These are phyloP conservation scores for Eustalomyia histrio DNA, from an alignment of 2,888 invertebrate species.

Conservation along the genomic window DNA sequence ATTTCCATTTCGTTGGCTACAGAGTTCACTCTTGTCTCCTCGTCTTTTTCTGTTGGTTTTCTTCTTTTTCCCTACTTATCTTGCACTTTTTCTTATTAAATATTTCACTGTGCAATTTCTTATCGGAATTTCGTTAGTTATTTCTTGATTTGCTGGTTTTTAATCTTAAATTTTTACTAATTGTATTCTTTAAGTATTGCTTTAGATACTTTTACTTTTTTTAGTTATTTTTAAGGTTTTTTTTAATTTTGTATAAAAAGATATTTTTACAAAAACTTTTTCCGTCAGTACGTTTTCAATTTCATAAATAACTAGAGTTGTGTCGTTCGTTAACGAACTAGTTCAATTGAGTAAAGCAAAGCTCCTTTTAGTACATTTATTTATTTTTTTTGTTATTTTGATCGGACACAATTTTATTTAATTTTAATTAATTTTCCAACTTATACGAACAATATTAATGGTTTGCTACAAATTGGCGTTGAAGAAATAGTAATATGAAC, in stretches of 20 bases:
- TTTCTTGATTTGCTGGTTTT: not conserved
- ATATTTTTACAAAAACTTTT: slow-evolving; percentile 40
- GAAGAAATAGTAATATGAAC: no score
- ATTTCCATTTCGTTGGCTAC: slow-evolving; percentile 44
- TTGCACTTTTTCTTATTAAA: slow-evolving; percentile 11
- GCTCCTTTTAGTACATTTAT: no score
- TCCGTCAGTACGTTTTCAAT: slow-evolving; percentile 29
- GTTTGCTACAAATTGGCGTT: no score
- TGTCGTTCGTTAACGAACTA: no score
- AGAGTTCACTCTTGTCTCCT: slow-evolving; percentile 20
- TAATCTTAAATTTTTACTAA: not conserved
- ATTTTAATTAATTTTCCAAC: no score
- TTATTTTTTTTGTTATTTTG: no score
- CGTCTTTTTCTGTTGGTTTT: slow-evolving; percentile 19
- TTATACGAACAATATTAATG: no score
- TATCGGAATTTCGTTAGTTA: slow-evolving; percentile 35
- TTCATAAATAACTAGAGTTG: slow-evolving; percentile 47
- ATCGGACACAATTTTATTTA: no score
- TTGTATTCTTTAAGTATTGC: not conserved
- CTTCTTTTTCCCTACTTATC: slow-evolving; percentile 20
- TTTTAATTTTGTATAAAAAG: slow-evolving; percentile 2
- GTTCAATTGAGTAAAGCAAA: no score
- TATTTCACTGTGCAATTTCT: slow-evolving; percentile 5
- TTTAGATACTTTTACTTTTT: not conserved
- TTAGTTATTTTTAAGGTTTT: slow-evolving; percentile 4